Percentiles rank a stretch among this genome's conserved stretches.
Evolutionary conservation across 2,888 invertebrate genomes (phyloP).

Genomic region (Boloria selene): DNA sequence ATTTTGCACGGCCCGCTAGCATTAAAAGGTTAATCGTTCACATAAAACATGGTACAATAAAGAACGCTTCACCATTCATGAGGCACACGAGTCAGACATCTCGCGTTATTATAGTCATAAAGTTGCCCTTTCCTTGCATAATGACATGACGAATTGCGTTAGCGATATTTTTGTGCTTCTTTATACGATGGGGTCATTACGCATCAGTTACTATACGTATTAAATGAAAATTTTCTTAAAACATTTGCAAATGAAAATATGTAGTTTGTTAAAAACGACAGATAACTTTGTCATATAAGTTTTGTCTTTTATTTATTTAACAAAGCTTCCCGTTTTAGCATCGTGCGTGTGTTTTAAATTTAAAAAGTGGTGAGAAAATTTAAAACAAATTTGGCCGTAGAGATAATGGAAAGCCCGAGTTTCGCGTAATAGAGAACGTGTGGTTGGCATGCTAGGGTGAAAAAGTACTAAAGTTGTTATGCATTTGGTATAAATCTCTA

Average conservation of each 20-base stretch:
- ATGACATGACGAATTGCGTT: conserved; percentile 81
- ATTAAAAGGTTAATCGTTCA: conserved; percentile 81
- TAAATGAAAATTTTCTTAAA: conserved; percentile 38
- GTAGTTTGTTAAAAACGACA: background rate
- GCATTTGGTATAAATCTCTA: conserved; percentile 54
- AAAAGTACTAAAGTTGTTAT: conserved; percentile 76
- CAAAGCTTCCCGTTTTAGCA: conserved; percentile 48
- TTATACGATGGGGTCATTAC: conserved; percentile 76
- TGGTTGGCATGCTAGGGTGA: conserved; percentile 75
- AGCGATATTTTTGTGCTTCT: conserved; percentile 77
- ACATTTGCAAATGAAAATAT: conserved; percentile 45
- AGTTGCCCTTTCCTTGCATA: conserved; percentile 82
- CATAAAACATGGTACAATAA: conserved; percentile 80
- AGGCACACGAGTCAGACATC: conserved; percentile 76
- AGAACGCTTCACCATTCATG: conserved; percentile 75
- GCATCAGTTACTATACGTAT: conserved; percentile 62
- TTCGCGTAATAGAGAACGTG: conserved; percentile 75
- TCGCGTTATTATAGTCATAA: conserved; percentile 81
- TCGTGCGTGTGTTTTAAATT: conserved; percentile 61
- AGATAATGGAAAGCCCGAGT: conserved; percentile 77
- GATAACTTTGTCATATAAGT: background rate
- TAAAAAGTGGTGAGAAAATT: conserved; percentile 60
- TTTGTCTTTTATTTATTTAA: conserved; percentile 49
- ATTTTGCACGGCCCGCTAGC: conserved; percentile 63
- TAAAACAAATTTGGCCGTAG: conserved; percentile 72